These are phyloP conservation scores for Xanthia icteritia DNA, from an alignment of 2,888 invertebrate genomes.

Conservation along the genomic window DNA sequence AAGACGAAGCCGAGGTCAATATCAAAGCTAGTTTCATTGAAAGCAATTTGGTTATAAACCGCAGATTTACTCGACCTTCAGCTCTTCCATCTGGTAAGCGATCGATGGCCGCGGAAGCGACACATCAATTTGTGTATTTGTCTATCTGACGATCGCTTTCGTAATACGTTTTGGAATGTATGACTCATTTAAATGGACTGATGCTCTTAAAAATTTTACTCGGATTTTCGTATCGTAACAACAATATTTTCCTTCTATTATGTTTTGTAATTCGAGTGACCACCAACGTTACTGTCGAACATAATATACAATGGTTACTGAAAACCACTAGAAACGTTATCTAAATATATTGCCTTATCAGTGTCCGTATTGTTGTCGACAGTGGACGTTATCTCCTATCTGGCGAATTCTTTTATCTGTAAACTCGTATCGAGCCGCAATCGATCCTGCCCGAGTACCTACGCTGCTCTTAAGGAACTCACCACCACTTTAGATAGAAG, in stretches of 20 bases:
- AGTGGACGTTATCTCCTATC: constrained; percentile 77
- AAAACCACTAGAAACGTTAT: constrained; percentile 66
- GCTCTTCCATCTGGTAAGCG: constrained; percentile 50
- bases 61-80: constrained; percentile 54
- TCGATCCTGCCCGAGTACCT: constrained; percentile 55
- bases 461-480: constrained; percentile 9
- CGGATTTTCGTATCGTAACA: constrained; percentile 14
- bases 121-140: constrained; percentile 53
- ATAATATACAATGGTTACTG: constrained; percentile 41
- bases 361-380: constrained; percentile 79
- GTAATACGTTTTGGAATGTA: constrained; percentile 42
- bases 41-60: constrained; percentile 53
- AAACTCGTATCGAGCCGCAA: constrained; percentile 56
- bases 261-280: constrained; percentile 20
- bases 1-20: constrained; percentile 24
- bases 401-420: constrained; percentile 69
- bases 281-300: constrained; percentile 7
- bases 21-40: constrained; percentile 28
- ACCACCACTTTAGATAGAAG: background rate
- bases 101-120: constrained; percentile 55
- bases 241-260: constrained; percentile 7
- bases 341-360: constrained; percentile 64
- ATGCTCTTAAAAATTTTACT: constrained; percentile 13
- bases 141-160: constrained; percentile 40
- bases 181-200: constrained; percentile 55